Evolutionary conservation across 2,888 invertebrate species (phyloP).

Genomic region (Conomelus anceps): DNA sequence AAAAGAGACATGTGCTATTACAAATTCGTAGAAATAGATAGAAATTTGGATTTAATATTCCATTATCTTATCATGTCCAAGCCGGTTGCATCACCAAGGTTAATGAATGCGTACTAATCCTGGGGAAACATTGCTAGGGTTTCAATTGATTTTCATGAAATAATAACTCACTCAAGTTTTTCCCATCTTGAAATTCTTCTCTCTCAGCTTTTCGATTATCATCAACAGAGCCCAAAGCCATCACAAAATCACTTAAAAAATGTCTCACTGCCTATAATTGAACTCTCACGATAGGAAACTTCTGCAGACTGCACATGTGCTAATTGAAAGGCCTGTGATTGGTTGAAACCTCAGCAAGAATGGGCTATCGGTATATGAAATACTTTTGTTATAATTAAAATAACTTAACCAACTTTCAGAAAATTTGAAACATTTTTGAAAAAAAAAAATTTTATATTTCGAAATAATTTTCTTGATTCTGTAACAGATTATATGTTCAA

Average conservation of each 20-base stretch:
- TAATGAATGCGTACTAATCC: constrained; percentile 7
- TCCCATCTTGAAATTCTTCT: constrained; percentile 13
- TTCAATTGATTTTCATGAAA: neutral
- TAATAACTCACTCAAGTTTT: constrained; percentile 3
- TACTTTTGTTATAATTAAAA: neutral
- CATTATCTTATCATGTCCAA: constrained; percentile 4
- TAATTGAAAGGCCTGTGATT: constrained; percentile 7
- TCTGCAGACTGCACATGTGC: constrained; percentile 23
- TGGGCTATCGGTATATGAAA: neutral
- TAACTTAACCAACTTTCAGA: neutral
- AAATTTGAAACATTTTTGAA: neutral
- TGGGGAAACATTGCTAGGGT: neutral
- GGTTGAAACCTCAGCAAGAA: neutral
- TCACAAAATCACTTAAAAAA: constrained; percentile 15
- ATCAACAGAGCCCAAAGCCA: constrained; percentile 21
- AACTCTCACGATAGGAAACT: constrained; percentile 13
- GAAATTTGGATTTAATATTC: neutral
- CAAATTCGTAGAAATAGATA: neutral
- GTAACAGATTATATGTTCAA: neutral
- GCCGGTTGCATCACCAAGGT: constrained; percentile 27
- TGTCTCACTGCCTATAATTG: constrained; percentile 5
- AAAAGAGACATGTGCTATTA: too few species aligned
- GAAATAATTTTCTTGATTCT: neutral
- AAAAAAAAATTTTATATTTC: neutral
- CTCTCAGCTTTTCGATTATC: constrained; percentile 11